These are phyloP conservation scores for Dinomys branickii DNA, from an alignment of 2,113 vertebrate species.

Conservation along the genomic window DNA sequence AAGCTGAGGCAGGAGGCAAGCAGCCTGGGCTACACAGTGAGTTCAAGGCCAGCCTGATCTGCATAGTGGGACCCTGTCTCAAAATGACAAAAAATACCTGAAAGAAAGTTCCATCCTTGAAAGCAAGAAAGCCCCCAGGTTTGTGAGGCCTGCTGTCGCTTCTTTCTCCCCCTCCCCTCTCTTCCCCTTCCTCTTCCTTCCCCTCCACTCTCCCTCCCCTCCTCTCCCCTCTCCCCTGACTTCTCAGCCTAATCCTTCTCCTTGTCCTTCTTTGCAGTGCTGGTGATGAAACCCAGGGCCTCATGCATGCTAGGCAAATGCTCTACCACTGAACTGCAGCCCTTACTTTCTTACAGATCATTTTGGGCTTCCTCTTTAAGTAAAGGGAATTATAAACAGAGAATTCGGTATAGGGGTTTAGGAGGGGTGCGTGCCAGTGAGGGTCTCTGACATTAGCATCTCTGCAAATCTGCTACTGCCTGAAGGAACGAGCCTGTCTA, in stretches of 20 bases:
- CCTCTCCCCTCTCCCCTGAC: background rate
- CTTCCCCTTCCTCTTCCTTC: background rate
- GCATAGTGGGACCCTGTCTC: background rate
- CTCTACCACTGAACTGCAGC: background rate
- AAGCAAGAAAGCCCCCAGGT: slow-evolving; percentile 8
- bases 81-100: background rate
- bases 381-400: background rate
- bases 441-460: background rate
- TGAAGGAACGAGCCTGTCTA: slow-evolving; percentile 35
- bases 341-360: background rate
- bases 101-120: no score
- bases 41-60: background rate
- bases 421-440: background rate
- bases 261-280: background rate
- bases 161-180: background rate
- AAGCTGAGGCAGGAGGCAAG: background rate
- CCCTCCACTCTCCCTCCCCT: background rate
- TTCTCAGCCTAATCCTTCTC: background rate
- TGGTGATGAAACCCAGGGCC: background rate
- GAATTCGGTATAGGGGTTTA: background rate
- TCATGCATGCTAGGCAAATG: background rate
- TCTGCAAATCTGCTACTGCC: slow-evolving; percentile 7
- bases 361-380: background rate
- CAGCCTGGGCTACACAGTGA: no score
- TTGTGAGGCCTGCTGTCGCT: background rate